A percentile compares a stretch with the other conserved stretches of the same genome.
Conservation (phyloP, 2,888 invertebrate genomes). For the Drosophila testacea region DNA sequence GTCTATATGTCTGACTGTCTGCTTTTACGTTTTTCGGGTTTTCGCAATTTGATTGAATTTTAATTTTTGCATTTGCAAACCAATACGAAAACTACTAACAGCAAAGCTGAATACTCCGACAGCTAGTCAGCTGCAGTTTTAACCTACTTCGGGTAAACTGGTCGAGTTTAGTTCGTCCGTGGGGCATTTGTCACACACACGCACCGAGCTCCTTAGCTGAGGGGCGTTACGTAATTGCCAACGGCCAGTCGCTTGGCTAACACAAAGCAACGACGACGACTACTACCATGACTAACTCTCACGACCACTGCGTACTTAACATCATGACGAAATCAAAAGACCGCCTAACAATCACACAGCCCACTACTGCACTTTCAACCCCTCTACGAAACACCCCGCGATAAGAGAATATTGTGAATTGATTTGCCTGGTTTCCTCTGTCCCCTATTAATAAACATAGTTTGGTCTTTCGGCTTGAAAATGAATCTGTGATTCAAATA, state of each 20-base stretch:
- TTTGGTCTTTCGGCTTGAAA: neutral
- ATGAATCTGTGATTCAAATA: neutral
- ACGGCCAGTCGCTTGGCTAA: conserved; percentile 58
- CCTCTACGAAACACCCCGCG: too few relatives aligned
- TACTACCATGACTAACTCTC: conserved; percentile 66
- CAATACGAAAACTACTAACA: conserved; percentile 56
- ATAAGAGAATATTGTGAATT: conserved; percentile 13
- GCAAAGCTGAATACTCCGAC: conserved; percentile 37
- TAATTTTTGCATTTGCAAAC: conserved; percentile 74
- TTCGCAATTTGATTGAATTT: conserved; percentile 82
- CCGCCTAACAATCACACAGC: conserved; percentile 40
- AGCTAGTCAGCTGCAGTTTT: conserved; percentile 75
- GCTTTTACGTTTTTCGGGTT: conserved; percentile 43
- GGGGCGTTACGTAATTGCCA: conserved; percentile 71
- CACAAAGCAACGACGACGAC: conserved; percentile 26
- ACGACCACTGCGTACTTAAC: conserved; percentile 75
- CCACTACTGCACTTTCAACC: neutral
- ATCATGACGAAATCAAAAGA: conserved; percentile 70
- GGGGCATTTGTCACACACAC: conserved; percentile 79
- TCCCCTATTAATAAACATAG: too few relatives aligned
- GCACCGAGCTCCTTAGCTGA: conserved; percentile 46
- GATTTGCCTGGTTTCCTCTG: neutral
- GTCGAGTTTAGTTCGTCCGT: conserved; percentile 80
- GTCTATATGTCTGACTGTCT: conserved; percentile 38
- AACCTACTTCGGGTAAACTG: conserved; percentile 73